Evolutionary conservation across 1,140 invertebrate genomes (phyloP), one percentile per base, ranked within the genome.

Genomic region (Trissolcus basalis): DNA sequence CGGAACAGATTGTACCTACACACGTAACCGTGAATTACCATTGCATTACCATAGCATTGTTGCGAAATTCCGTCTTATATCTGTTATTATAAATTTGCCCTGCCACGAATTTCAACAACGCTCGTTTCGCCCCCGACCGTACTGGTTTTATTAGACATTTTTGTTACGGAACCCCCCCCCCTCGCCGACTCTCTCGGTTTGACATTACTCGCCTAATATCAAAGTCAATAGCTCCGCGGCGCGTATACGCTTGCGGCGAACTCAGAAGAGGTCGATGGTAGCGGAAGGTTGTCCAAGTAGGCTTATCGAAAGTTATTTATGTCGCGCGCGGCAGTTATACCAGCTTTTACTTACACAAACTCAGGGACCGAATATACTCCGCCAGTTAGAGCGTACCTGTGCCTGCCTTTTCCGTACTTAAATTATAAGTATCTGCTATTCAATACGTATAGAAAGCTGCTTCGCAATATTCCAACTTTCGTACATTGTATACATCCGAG

Each of bases 251-350:
- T 65, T 36, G 55, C 48, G 54, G 53, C 11, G 9, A 68, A 69
- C 44, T 36, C 12, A 13, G 59, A 68, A 68, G 64, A 80, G 75
- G 65, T 70, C 68, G 60, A 72, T 80, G 72, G 72, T 82, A 80
- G 76, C 81, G 61, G 75, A 73, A 81, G 76, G 59, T 53, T 81
- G 69, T 82, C 76, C 72, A 75, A 61, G 39, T 60, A 69, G 71
- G 79, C 75, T 84, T 83, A 83, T 81, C 80, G 81, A 82, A 82
- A 79, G 80, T 82, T 82, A 81, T 83, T 83, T 83, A 83, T 79
- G 79, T 80, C 70, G 69, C 74, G 72, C 55, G 72, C 77, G 63
- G 71, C 76, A 67, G 71, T 73, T 70, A 69, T 60, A 73, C 68
- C 41, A 11, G 36, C 55, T 76, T 73, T 69, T 67, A 77, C 71